Evolutionary conservation across 2,888 invertebrate genomes (phyloP).

Genomic region (Coleophora deauratella): DNA sequence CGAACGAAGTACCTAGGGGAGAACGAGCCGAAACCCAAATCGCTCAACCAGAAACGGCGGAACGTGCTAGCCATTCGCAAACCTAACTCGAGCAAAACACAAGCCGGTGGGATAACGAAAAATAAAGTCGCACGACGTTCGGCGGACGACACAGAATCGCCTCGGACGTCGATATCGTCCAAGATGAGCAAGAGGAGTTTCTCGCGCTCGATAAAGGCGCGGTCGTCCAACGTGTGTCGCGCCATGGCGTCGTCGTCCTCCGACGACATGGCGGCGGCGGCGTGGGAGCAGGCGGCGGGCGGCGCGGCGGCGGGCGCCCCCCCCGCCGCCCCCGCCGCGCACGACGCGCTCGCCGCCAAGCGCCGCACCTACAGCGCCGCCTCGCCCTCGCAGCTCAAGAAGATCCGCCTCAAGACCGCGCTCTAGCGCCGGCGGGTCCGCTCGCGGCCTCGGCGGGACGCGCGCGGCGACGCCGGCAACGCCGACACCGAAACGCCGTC

Average conservation of each 20-base stretch:
- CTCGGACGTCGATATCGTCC: constrained; percentile 33
- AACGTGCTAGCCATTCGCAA: constrained; percentile 58
- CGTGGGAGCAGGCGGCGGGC: constrained; percentile 46
- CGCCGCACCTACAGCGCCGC: constrained; percentile 44
- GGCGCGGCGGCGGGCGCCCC: constrained; percentile 30
- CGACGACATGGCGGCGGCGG: constrained; percentile 32
- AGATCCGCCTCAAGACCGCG: constrained; percentile 56
- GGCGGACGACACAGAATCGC: constrained; percentile 45
- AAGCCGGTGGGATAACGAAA: constrained; percentile 39
- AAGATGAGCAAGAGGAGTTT: constrained; percentile 50
- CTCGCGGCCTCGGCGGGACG: constrained; percentile 17
- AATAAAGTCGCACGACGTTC: constrained; percentile 40
- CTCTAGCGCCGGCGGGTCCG: constrained; percentile 49
- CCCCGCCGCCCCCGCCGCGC: constrained; percentile 8
- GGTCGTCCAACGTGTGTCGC: constrained; percentile 26
- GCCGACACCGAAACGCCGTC: background rate
- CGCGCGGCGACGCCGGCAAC: background rate
- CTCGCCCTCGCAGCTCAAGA: constrained; percentile 51
- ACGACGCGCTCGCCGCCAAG: constrained; percentile 26
- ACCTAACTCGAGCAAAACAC: constrained; percentile 54
- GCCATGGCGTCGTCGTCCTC: constrained; percentile 50
- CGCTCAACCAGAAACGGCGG: constrained; percentile 47
- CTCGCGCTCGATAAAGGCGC: constrained; percentile 30
- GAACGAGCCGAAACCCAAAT: constrained; percentile 54
- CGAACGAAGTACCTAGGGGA: constrained; percentile 46